These are phyloP conservation scores for Zosterops pallidus DNA, from an alignment of 2,113 vertebrate genomes.

Conservation along the genomic window DNA sequence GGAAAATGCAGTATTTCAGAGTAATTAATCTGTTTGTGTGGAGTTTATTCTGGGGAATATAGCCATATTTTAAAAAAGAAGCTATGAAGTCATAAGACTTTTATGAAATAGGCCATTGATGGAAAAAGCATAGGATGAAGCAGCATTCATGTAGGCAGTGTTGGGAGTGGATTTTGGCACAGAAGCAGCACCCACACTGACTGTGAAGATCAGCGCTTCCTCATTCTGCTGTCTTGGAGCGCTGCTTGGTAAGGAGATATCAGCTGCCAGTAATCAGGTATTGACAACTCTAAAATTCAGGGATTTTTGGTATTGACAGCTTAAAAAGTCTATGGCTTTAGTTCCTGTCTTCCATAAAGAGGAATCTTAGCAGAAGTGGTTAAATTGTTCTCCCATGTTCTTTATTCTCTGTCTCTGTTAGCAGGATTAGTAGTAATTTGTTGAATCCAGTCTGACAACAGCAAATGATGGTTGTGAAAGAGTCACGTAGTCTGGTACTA, in stretches of 20 bases:
- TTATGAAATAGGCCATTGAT: slow-evolving; percentile 46
- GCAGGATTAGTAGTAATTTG: background rate
- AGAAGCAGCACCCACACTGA: background rate
- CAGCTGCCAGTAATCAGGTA: background rate
- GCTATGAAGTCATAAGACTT: slow-evolving; percentile 13
- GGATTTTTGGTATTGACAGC: background rate
- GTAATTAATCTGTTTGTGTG: background rate
- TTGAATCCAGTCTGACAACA: background rate
- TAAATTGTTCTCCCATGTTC: background rate
- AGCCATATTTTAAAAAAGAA: slow-evolving; percentile 2
- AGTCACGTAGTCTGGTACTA: background rate
- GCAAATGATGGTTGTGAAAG: background rate
- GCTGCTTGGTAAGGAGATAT: background rate
- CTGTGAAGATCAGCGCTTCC: background rate
- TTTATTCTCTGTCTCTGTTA: background rate
- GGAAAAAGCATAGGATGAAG: background rate
- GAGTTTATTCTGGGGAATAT: background rate
- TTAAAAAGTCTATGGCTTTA: background rate
- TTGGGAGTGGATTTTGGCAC: background rate
- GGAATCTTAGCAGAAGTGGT: background rate
- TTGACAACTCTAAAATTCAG: background rate
- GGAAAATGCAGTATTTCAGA: background rate
- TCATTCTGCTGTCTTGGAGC: background rate
- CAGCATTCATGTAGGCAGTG: slow-evolving; percentile 30
- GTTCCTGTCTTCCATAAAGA: background rate